These are phyloP conservation scores for Hucho hucho DNA, from an alignment of 2,113 vertebrate genomes.

Conservation along the genomic window DNA sequence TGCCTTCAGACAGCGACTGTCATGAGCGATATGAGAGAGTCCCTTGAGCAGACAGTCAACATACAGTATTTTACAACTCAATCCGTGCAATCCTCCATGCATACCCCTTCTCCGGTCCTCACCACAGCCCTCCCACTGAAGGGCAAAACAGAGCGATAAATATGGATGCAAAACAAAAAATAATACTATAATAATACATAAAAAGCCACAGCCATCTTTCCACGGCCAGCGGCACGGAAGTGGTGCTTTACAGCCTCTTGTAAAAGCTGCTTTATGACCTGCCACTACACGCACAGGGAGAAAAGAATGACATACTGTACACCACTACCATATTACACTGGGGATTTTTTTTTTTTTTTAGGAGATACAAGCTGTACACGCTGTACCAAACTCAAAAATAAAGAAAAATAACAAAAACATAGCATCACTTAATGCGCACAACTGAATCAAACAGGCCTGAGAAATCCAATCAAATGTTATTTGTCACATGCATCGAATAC, in stretches of 20 bases:
- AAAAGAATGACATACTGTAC: conserved; percentile 17
- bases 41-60: conserved; percentile 45
- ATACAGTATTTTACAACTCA: conserved; percentile 55
- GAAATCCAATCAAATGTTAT: no score
- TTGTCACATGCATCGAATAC: no score
- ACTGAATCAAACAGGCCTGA: no score
- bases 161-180: conserved; percentile 50
- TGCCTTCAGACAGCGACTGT: conserved; percentile 22
- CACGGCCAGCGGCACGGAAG: conserved; percentile 38
- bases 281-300: conserved; percentile 37
- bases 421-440: no score
- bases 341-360: conserved; percentile 5
- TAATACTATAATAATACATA: conserved; percentile 53
- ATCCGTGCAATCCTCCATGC: conserved; percentile 34
- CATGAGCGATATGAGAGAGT: conserved; percentile 23
- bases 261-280: conserved; percentile 62
- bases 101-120: conserved; percentile 4
- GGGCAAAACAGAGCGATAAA: conserved; percentile 43
- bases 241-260: conserved; percentile 57
- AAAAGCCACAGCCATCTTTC: conserved; percentile 36
- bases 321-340: conserved; percentile 23
- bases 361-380: not conserved
- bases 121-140: conserved; percentile 32
- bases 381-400: no score
- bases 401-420: no score